phyloP scores from a whole-genome alignment of 2,888 invertebrate genomes.

The Nebria salina region DNA sequence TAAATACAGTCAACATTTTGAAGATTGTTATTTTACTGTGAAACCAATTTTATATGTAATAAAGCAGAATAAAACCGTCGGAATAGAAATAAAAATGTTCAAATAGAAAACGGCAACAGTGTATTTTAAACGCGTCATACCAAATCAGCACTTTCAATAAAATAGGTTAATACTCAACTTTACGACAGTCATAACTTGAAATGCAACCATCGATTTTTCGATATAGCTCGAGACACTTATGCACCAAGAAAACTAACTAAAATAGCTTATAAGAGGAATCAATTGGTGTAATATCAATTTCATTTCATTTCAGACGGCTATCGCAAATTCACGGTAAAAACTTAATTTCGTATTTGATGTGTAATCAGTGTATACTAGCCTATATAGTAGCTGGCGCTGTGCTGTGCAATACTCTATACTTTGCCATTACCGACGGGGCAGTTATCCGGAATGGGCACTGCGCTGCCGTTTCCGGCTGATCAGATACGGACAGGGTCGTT shows the following conservation, averaged over 20 bases:
- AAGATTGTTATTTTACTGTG: too few relatives aligned
- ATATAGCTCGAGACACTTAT: neutral
- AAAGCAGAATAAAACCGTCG: too few relatives aligned
- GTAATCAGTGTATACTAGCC: slow-evolving; percentile 50
- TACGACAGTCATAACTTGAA: neutral
- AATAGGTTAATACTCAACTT: neutral
- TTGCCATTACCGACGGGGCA: slow-evolving; percentile 16
- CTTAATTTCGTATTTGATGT: slow-evolving; percentile 51
- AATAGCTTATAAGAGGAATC: neutral
- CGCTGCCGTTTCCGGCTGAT: slow-evolving; percentile 33
- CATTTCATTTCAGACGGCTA: neutral
- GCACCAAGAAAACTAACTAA: too few relatives aligned
- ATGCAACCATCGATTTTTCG: neutral
- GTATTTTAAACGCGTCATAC: neutral
- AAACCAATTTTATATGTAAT: too few relatives aligned
- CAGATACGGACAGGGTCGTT: slow-evolving; percentile 32
- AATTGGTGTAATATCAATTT: neutral
- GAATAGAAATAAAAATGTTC: too few relatives aligned
- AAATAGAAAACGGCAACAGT: too few relatives aligned
- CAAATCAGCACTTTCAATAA: neutral
- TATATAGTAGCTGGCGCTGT: slow-evolving; percentile 25
- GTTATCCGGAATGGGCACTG: slow-evolving; percentile 33
- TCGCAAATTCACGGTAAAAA: slow-evolving; percentile 47
- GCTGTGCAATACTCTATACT: neutral
- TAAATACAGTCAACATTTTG: too few relatives aligned